These are phyloP conservation scores for Mungos mungo DNA, from an alignment of 2,113 vertebrate species.

Conservation along the genomic window DNA sequence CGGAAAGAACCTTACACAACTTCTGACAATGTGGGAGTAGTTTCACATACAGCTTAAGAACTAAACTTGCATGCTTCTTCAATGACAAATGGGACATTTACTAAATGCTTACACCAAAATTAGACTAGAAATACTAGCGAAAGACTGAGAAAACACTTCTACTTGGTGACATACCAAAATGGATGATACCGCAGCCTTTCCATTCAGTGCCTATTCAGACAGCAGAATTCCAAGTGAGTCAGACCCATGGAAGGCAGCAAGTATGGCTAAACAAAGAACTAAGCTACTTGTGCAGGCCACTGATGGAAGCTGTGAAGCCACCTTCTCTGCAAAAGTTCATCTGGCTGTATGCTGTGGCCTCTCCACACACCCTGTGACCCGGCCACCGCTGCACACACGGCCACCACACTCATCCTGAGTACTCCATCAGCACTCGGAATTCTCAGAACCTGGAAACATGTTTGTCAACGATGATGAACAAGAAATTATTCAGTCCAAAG, in stretches of 20 bases:
- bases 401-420: not conserved
- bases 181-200: not conserved
- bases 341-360: not conserved
- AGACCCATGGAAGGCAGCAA: not conserved
- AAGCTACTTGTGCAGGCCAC: not conserved
- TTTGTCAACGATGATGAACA: not conserved
- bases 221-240: not conserved
- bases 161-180: not conserved
- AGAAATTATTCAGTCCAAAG: not conserved
- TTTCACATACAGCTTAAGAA: not conserved
- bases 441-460: not conserved
- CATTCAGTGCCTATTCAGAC: not conserved
- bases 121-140: not conserved
- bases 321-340: not conserved
- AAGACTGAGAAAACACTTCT: not conserved
- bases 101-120: not conserved
- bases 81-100: not conserved
- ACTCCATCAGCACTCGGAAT: not conserved
- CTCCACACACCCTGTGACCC: not conserved
- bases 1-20: not conserved
- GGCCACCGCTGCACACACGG: not conserved
- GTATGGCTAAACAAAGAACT: not conserved
- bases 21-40: not conserved
- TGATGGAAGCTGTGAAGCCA: not conserved
- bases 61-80: not conserved